Evolutionary conservation across 2,888 invertebrate genomes (phyloP).

Genomic region (Entomobrya proxima): DNA sequence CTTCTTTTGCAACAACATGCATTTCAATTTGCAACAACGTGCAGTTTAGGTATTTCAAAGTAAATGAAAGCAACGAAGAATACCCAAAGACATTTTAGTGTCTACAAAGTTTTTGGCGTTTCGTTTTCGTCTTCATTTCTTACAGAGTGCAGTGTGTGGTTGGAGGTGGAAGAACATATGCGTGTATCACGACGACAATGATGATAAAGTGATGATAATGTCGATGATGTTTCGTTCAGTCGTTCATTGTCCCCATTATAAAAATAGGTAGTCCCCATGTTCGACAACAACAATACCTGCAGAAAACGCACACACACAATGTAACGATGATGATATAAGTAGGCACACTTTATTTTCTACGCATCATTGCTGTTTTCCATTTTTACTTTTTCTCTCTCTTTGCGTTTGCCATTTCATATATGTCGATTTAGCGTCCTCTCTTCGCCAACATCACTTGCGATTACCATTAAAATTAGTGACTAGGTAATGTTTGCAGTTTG

Average conservation of each 20-base stretch:
- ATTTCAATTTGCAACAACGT: constrained; percentile 19
- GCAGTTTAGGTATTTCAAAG: not conserved
- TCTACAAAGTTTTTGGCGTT: no score
- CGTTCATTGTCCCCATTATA: constrained; percentile 20
- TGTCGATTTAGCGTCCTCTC: not conserved
- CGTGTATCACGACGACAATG: no score
- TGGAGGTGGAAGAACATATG: no score
- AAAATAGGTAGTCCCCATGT: constrained; percentile 22
- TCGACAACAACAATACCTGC: not conserved
- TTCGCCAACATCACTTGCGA: not conserved
- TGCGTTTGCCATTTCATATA: not conserved
- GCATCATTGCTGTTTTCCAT: constrained; percentile 14
- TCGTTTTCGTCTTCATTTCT: no score
- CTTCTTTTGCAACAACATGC: constrained; percentile 8
- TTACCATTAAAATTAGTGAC: not conserved
- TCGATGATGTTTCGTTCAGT: no score
- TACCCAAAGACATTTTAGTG: no score
- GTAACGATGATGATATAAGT: not conserved
- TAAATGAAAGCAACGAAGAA: not conserved
- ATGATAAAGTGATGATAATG: no score
- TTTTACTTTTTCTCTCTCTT: constrained; percentile 3
- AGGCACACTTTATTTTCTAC: not conserved
- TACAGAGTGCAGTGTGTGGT: no score
- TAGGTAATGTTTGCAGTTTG: not conserved
- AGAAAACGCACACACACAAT: no score